Conservation (phyloP, 2,888 invertebrate species). For the Cataglyphis livida region DNA sequence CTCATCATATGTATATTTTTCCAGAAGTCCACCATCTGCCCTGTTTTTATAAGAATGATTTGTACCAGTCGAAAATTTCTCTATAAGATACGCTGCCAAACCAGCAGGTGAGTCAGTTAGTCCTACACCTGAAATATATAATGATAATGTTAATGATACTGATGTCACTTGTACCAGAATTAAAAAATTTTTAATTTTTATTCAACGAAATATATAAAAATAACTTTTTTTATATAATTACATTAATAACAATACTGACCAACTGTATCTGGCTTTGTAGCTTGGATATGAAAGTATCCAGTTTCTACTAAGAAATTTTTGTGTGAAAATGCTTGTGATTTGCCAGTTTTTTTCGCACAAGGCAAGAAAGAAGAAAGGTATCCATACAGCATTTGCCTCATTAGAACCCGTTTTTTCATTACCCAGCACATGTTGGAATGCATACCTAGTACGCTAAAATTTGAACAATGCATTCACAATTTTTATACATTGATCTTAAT, state of each 20-base stretch:
- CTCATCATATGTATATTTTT: conserved; percentile 86
- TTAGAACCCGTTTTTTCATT: neutral
- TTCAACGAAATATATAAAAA: neutral
- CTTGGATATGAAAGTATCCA: conserved; percentile 31
- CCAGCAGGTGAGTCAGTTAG: conserved; percentile 94
- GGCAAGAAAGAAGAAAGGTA: neutral
- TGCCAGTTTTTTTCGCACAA: neutral
- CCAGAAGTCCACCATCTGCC: conserved; percentile 84
- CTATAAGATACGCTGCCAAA: conserved; percentile 94
- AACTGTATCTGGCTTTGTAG: conserved; percentile 24
- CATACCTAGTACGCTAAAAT: conserved; percentile 14
- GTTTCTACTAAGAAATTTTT: neutral
- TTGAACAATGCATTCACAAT: neutral
- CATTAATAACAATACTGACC: neutral
- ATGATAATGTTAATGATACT: neutral
- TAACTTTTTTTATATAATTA: neutral
- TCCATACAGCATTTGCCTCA: neutral
- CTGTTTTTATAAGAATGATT: conserved; percentile 82
- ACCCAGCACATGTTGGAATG: neutral
- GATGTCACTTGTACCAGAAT: neutral
- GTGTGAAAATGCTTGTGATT: too few relatives aligned
- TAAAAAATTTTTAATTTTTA: neutral
- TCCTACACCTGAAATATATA: conserved; percentile 87
- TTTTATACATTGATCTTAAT: neutral
- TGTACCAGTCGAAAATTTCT: conserved; percentile 93